phyloP scores from a whole-genome alignment of 2,113 vertebrate species.

The Silurus asotus region DNA sequence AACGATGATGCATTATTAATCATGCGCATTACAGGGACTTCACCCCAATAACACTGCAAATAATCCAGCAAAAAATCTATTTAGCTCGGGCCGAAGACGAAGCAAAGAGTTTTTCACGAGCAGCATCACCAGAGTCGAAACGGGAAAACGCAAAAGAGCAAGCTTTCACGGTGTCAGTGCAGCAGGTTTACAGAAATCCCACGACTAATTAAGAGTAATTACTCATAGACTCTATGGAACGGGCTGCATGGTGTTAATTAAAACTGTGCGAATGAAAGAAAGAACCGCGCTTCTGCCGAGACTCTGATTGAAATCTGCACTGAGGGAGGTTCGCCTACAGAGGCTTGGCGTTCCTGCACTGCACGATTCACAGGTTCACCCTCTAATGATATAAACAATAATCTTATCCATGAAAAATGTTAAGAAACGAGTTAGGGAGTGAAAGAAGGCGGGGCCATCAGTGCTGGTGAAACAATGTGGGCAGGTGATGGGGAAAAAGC shows the following conservation, averaged over 20 bases:
- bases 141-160: background rate
- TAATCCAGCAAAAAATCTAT: conserved; percentile 8
- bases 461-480: background rate
- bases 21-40: background rate
- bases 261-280: conserved; percentile 37
- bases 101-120: conserved; percentile 1
- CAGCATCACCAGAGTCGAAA: conserved; percentile 20
- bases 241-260: conserved; percentile 53
- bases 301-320: conserved; percentile 35
- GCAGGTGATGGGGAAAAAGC: background rate
- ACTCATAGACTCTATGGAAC: conserved; percentile 46
- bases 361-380: background rate
- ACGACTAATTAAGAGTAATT: conserved; percentile 55
- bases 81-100: background rate
- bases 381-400: background rate
- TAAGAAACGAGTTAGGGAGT: background rate
- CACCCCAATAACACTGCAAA: background rate
- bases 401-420: background rate
- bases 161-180: conserved; percentile 31
- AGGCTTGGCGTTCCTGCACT: background rate
- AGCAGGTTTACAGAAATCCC: conserved; percentile 48
- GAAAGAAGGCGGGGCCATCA: background rate
- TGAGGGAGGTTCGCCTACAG: conserved; percentile 23
- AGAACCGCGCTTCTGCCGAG: conserved; percentile 39
- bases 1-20: no score